These are phyloP conservation scores for Spilogale gracilis DNA, from an alignment of 2,113 vertebrate genomes.

Conservation along the genomic window DNA sequence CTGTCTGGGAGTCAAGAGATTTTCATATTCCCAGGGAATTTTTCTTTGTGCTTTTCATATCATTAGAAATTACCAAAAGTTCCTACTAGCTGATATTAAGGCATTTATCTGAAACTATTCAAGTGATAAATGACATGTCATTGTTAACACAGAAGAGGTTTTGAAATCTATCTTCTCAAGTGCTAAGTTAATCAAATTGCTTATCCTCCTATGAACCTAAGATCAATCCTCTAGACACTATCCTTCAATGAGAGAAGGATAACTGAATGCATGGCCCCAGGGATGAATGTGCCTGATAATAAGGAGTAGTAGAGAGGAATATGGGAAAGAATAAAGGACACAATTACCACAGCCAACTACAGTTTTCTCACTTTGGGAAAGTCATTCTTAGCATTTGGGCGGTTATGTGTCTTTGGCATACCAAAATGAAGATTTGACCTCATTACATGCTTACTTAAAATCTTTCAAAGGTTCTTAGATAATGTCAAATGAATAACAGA, in stretches of 20 bases:
- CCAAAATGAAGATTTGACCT: not conserved
- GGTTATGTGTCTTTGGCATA: not conserved
- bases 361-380: not conserved
- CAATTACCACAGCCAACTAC: not conserved
- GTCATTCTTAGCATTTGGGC: not conserved
- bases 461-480: not conserved
- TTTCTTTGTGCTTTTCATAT: conserved; percentile 30
- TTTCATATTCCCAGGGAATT: not conserved
- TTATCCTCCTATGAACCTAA: not conserved
- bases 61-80: conserved; percentile 47
- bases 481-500: not conserved
- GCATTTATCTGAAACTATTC: conserved; percentile 33
- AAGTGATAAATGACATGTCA: conserved; percentile 7
- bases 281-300: not conserved
- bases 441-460: not conserved
- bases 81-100: not conserved
- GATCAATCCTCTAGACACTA: not conserved
- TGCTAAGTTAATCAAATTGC: not conserved
- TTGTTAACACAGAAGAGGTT: conserved; percentile 17
- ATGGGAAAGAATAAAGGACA: not conserved
- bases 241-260: not conserved
- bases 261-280: not conserved
- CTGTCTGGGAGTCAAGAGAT: not conserved
- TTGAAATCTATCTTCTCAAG: conserved; percentile 60
- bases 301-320: not conserved